These are phyloP conservation scores for Cylas formicarius DNA, from an alignment of 1,140 invertebrate species.

Conservation along the genomic window DNA sequence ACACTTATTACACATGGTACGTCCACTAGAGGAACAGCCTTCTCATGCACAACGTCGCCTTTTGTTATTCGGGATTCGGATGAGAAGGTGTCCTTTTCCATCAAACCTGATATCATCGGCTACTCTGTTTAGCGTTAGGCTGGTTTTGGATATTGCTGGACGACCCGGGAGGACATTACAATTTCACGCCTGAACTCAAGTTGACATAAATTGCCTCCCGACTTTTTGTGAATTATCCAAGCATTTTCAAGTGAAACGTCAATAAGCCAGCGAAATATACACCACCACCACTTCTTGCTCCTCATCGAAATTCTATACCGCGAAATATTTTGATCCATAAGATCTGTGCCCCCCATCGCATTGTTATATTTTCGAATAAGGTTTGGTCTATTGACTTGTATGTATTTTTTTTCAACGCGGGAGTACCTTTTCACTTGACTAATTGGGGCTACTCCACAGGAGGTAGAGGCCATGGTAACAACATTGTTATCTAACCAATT, in stretches of 20 bases:
- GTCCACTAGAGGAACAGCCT: conserved; percentile 12
- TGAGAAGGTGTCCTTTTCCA: conserved; percentile 12
- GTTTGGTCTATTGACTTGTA: conserved; percentile 27
- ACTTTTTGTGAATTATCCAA: conserved; percentile 31
- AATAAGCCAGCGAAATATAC: conserved; percentile 33
- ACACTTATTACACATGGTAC: conserved; percentile 20
- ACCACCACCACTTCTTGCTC: conserved; percentile 40
- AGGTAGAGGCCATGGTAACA: conserved; percentile 32
- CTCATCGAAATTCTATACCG: conserved; percentile 35
- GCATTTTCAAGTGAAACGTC: conserved; percentile 36
- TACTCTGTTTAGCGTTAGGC: conserved; percentile 11
- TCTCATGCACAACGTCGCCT: conserved; percentile 19
- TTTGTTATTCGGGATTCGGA: conserved; percentile 20
- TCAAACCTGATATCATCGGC: conserved; percentile 18
- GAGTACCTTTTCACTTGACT: conserved; percentile 30
- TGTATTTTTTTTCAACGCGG: conserved; percentile 27
- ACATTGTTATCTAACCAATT: conserved; percentile 33
- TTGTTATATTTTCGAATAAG: conserved; percentile 31
- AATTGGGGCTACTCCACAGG: conserved; percentile 27
- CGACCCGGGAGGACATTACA: conserved; percentile 20
- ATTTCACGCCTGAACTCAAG: conserved; percentile 27
- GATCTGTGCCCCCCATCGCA: conserved; percentile 37
- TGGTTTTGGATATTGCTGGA: conserved; percentile 4
- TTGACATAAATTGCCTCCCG: conserved; percentile 18
- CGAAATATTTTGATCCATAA: conserved; percentile 39